phyloP scores from a whole-genome alignment of 2,797 vertebrate species.

The Rachycentron canadum region DNA sequence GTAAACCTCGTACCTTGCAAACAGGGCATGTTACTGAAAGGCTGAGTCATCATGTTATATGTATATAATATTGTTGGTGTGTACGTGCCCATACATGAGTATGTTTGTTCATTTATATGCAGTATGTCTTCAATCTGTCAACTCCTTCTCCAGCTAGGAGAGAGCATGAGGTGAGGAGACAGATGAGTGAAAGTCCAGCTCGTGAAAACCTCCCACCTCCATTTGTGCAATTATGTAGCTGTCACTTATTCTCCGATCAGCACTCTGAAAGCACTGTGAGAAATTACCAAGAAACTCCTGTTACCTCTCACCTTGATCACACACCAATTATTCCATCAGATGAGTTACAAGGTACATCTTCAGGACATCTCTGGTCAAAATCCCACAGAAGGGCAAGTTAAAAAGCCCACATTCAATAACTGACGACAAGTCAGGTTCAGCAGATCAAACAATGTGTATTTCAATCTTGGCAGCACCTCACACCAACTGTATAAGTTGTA shows the following conservation, averaged over 20 bases:
- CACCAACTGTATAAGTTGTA: slow-evolving; percentile 57
- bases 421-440: slow-evolving; percentile 33
- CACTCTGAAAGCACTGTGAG: slow-evolving; percentile 27
- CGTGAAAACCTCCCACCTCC: slow-evolving; percentile 61
- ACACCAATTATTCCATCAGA: slow-evolving; percentile 48
- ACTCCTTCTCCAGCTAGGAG: slow-evolving; percentile 50
- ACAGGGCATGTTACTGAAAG: slow-evolving; percentile 62
- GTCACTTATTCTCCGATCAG: slow-evolving; percentile 59
- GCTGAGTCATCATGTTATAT: slow-evolving; percentile 66
- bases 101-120: slow-evolving; percentile 55
- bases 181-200: slow-evolving; percentile 48
- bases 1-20: slow-evolving; percentile 56
- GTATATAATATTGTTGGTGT: slow-evolving; percentile 49
- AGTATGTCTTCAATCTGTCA: slow-evolving; percentile 67
- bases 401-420: slow-evolving; percentile 14
- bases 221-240: slow-evolving; percentile 67
- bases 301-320: slow-evolving; percentile 59
- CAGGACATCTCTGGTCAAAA: slow-evolving; percentile 35
- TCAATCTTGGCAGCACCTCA: slow-evolving; percentile 42
- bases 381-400: slow-evolving; percentile 1
- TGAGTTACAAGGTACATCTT: slow-evolving; percentile 9
- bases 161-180: slow-evolving; percentile 43
- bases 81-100: slow-evolving; percentile 25
- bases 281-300: slow-evolving; percentile 61
- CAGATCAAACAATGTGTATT: slow-evolving; percentile 34